Base-by-base conservation (phyloP, 2,797 vertebrate genomes). In the Sebastes alutus region DNA sequence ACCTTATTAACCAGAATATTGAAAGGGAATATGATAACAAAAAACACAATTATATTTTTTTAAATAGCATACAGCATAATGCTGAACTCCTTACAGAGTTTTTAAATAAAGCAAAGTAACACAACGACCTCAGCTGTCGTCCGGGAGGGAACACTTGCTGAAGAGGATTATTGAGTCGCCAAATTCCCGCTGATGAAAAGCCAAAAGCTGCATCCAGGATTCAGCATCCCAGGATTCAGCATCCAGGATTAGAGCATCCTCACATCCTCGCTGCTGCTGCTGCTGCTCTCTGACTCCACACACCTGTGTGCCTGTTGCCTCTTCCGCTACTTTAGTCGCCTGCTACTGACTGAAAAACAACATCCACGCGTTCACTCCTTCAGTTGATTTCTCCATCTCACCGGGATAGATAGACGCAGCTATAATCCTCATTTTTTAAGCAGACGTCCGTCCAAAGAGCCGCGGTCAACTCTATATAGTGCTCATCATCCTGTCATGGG, bases 401-500 rank as follows among this genome's bases (percentile, higher is more conserved):
- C 29, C 3, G 7, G 52, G 66, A 30, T 2, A 5, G 55, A 23
- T 3, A 5, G 46, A n/a, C 23, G 1, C 70, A 33, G n/a, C 33
- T 52, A 7, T 49, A 73, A 46, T 35, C 75, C 23, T 63, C n/a
- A 22, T 63, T 35, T 10, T 8, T 20, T 8, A 63, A n/a, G 25
- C 5, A 80, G 38, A 22, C 22, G 9, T 62, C 20, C 6, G 7
- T 35, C 25, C 46, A 20, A 38, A 38, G 35, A 65, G 49, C 4
- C 14, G 56, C 25, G 25, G 52, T 29, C 69, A 38, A 4, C 25
- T 2, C 2, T n/a, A n/a, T 52, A 46, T 18, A 46, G 42, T 70
- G 75, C 35, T 32, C 67, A 63, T 54, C 66, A 5, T 77, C 65
- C 3, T 42, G 80, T 9, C 77, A 88, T 91, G 95, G 93, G 93